Evolutionary conservation across 2,888 invertebrate species (phyloP).

Genomic region (Andrena praecox): DNA sequence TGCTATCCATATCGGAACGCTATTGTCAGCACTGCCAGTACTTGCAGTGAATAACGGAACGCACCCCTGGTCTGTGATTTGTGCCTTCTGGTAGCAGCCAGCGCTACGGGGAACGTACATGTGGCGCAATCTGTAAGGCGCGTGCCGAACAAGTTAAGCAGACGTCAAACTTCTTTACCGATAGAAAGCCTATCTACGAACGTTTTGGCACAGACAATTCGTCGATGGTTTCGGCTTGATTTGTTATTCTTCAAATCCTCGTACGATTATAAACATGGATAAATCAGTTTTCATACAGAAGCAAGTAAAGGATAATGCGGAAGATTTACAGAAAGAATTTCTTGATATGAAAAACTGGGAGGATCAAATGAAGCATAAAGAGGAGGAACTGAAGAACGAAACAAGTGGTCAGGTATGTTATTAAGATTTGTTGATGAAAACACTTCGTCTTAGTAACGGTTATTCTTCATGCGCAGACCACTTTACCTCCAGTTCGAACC

Average conservation of each 20-base stretch:
- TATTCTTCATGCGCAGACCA: constrained; percentile 75
- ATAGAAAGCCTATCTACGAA: too few species aligned
- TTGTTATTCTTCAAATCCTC: neutral
- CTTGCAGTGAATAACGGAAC: too few species aligned
- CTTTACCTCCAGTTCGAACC: constrained; percentile 86
- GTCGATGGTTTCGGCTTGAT: neutral
- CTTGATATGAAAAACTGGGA: constrained; percentile 91
- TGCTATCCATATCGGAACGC: too few species aligned
- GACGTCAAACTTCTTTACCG: too few species aligned
- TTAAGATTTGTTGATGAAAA: neutral
- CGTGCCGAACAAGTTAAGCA: too few species aligned
- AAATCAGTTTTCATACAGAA: constrained; percentile 89
- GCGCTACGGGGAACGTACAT: too few species aligned
- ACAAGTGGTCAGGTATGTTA: constrained; percentile 71
- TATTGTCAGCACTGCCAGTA: too few species aligned
- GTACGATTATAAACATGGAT: constrained; percentile 84
- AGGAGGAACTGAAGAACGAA: constrained; percentile 86
- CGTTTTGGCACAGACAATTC: too few species aligned
- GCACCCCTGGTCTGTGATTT: too few species aligned
- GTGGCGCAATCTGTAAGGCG: too few species aligned
- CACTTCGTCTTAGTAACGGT: neutral
- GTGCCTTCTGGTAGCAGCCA: too few species aligned
- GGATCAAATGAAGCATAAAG: constrained; percentile 90
- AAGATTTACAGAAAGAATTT: constrained; percentile 89
- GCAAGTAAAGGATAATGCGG: constrained; percentile 90